Conservation (phyloP, 2,888 invertebrate genomes). For the Philaethria dido region DNA sequence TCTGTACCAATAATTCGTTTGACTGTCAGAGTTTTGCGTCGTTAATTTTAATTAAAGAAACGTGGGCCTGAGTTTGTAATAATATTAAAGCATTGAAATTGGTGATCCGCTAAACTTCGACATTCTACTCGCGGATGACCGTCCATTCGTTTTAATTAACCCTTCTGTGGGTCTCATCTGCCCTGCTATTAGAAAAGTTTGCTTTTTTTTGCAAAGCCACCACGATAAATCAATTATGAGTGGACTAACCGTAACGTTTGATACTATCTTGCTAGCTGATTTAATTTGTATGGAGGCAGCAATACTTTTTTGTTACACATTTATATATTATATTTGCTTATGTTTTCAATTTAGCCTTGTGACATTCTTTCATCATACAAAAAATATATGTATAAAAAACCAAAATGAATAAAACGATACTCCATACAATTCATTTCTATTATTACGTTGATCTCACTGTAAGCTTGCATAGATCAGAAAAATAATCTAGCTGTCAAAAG, state of each 20-base stretch:
- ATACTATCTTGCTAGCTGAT: constrained; percentile 40
- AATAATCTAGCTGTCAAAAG: constrained; percentile 31
- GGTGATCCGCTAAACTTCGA: constrained; percentile 83
- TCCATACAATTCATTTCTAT: constrained; percentile 15
- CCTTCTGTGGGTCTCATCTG: constrained; percentile 71
- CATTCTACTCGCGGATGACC: constrained; percentile 75
- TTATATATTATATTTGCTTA: too few relatives aligned
- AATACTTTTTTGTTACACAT: not conserved
- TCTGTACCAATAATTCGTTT: constrained; percentile 84
- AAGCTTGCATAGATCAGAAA: constrained; percentile 24
- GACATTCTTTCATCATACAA: not conserved
- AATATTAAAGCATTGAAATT: constrained; percentile 83
- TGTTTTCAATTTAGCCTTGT: not conserved
- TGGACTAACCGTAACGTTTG: constrained; percentile 52
- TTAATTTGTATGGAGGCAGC: constrained; percentile 7
- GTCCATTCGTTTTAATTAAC: constrained; percentile 82
- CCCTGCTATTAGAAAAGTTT: constrained; percentile 67
- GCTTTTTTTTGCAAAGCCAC: constrained; percentile 57
- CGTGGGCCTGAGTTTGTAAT: constrained; percentile 78
- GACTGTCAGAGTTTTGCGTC: constrained; percentile 83
- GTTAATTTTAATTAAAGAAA: constrained; percentile 85
- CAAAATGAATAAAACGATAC: constrained; percentile 7
- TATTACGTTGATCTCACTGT: constrained; percentile 11
- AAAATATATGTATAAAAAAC: not conserved
- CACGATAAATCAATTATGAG: constrained; percentile 70